Evolutionary conservation across 2,888 invertebrate species (phyloP).

Genomic region (Agrotis puta): DNA sequence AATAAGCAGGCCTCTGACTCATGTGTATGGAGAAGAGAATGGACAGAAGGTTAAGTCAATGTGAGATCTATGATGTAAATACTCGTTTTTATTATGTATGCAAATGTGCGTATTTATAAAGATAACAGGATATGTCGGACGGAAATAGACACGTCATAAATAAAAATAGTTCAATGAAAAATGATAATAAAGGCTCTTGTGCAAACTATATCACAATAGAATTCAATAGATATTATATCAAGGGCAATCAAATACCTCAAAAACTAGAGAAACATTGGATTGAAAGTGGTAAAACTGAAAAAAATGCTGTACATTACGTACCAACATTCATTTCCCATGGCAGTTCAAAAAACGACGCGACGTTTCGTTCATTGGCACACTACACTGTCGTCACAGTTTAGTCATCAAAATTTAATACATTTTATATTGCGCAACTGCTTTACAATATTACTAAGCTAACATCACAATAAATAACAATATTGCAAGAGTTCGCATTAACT

Average conservation of each 20-base stretch:
- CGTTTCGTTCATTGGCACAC: no score
- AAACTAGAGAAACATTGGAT: neutral
- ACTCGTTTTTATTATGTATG: no score
- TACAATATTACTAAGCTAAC: neutral
- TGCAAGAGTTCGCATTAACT: neutral
- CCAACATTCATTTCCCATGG: constrained; percentile 22
- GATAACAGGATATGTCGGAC: neutral
- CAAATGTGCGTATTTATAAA: neutral
- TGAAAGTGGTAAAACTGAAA: neutral
- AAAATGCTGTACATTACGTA: constrained; percentile 2
- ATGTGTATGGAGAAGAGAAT: constrained; percentile 12
- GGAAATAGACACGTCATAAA: no score
- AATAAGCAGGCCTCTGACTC: constrained; percentile 56
- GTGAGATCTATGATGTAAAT: neutral
- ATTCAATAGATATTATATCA: no score
- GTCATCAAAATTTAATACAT: neutral
- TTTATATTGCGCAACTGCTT: constrained; percentile 6
- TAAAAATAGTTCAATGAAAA: no score
- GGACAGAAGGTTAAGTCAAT: constrained; percentile 28
- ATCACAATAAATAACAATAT: neutral
- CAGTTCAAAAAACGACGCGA: neutral
- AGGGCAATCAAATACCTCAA: neutral
- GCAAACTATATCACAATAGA: no score
- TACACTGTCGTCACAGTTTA: neutral
- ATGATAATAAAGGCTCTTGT: no score